Base-by-base conservation (phyloP, 2,797 vertebrate genomes). In the Leuciscus waleckii region DNA sequence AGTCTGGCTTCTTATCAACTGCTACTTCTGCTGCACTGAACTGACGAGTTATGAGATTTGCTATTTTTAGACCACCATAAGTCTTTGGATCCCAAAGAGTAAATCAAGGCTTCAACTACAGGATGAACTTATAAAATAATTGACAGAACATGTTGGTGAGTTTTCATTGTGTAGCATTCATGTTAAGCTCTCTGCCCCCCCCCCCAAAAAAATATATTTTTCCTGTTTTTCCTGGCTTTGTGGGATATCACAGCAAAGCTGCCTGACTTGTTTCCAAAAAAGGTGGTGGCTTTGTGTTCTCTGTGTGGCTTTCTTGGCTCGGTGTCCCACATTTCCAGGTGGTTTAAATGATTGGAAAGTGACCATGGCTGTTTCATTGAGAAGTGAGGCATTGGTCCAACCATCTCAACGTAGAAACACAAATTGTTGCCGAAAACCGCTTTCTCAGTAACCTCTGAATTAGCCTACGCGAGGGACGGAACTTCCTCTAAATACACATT, bases 71-170 rank as follows among this genome's bases (percentile, higher is more conserved):
- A 78, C 26, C 49, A n/a, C 17, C 26, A 17, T 79, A 84, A 73
- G 70, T 73, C 29, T 68, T 86, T 82, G 75, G 51, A 83, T 87
- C 84, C 81, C 51, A 88, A 88, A 83, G 67, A 76, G 82, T 88
- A 88, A 86, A 88, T 88, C 79, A 76, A 86, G 49, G 65, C 83
- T 86, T 83, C 80, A 86, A 82, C 87, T 83, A 65, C 58, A 80
- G 61, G 56, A 68, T 78, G 73, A 19, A 75, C 74, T 85, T 89
- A 43, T n/a, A 80, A 58, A 74, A 56, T n/a, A 65, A 87, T 84
- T 46, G 21, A 82, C 73, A 76, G 35, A 85, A 78, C 74, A 76
- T 78, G 43, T 35, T 56, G 54, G n/a, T 56, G 65, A 77, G 51
- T 73, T 78, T 63, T 61, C n/a, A 58, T 65, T 71, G 65, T 54